Evolutionary conservation across 2,888 invertebrate genomes (phyloP).

Genomic region (Eilema griseolum): DNA sequence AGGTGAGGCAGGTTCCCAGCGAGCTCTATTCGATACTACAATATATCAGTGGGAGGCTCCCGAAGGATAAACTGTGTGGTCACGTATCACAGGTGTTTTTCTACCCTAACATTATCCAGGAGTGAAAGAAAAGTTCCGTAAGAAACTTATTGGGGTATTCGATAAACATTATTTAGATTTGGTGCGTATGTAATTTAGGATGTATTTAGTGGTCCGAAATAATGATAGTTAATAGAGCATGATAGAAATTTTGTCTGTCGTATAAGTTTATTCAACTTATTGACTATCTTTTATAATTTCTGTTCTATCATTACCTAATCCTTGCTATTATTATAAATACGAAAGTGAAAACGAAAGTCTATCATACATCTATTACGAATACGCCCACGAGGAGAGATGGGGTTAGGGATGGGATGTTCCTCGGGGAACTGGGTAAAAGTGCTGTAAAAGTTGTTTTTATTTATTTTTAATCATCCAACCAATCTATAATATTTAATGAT

Average conservation of each 20-base stretch:
- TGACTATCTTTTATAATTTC: neutral
- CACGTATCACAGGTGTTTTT: slow-evolving; percentile 80
- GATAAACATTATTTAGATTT: slow-evolving; percentile 36
- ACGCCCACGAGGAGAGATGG: too few species aligned
- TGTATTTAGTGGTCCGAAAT: slow-evolving; percentile 18
- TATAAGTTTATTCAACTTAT: neutral
- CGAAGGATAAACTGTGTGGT: slow-evolving; percentile 72
- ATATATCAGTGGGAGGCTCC: slow-evolving; percentile 74
- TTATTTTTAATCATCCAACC: too few species aligned
- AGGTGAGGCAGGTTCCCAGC: slow-evolving; percentile 60
- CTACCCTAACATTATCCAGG: slow-evolving; percentile 70
- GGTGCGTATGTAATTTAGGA: slow-evolving; percentile 23
- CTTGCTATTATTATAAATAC: too few species aligned
- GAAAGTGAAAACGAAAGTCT: too few species aligned
- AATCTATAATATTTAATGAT: too few species aligned
- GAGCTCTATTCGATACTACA: slow-evolving; percentile 59
- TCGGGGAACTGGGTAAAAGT: too few species aligned
- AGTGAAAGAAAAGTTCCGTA: slow-evolving; percentile 54
- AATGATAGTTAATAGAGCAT: neutral
- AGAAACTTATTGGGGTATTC: slow-evolving; percentile 34
- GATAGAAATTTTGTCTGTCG: neutral
- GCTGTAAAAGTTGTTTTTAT: too few species aligned
- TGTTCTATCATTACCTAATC: too few species aligned
- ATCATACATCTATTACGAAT: too few species aligned
- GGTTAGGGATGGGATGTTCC: too few species aligned